Base-by-base conservation (phyloP, 2,797 vertebrate genomes). In the Neosilurus hyrtlii region DNA sequence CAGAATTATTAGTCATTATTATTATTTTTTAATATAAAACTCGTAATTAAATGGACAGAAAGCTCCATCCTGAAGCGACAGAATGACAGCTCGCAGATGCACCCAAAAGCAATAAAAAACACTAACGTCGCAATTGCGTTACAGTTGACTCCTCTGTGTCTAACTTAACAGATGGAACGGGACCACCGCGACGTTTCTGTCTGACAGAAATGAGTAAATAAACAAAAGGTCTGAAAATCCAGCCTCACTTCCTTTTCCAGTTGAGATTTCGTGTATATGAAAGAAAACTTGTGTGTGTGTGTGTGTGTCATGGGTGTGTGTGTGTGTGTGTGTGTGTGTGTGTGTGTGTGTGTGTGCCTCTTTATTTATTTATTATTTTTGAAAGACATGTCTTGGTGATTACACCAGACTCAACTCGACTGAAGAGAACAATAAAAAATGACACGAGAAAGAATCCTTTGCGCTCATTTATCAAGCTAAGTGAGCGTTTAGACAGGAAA, bases 141-240 rank as follows among this genome's bases (percentile, higher is more conserved):
- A 80, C 73, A 67, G 75, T 72, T 61, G 79, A 78, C 65, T 84
- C 73, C 57, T 75, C n/a, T 30, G 78, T 83, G 86, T 87, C 79
- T 78, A 83, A 80, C 82, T 80, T 61, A 85, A 80, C 91, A 92
- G 90, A 93, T 90, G 89, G 87, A 72, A 62, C 67, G 82, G 83
- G 68, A 72, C 59, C 73, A 6, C 59, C 22, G 71, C 37, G 81
- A 85, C 83, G 88, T 88, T 81, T 57, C 73, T 52, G 57, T 74
- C 82, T 83, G 71, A 86, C 56, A 83, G 66, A 82, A 81, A 43
- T 20, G 85, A 74, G 83, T 65, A 86, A 87, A 79, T 72, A 89
- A 88, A 59, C 59, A 82, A 87, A 67, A 80, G 79, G 75, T 82
- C 73, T 87, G 54, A 88, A 87, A 75, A 80, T 67, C 61, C 72